Conservation (phyloP, 53 echinoderm and acorn worm species). For the Paracentrotus lividus region DNA sequence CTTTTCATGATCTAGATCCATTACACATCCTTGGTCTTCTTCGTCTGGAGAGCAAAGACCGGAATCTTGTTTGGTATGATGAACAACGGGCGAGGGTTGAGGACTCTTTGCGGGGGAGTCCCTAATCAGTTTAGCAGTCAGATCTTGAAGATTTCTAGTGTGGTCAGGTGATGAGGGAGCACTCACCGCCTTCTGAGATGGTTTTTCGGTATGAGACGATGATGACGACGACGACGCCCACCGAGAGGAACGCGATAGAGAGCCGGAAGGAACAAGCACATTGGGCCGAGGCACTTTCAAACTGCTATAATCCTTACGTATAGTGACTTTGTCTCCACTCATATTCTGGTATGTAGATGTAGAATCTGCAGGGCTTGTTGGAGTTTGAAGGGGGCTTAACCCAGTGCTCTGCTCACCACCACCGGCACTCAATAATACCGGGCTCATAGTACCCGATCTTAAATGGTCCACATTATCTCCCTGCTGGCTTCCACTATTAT, state of each 20-base stretch:
- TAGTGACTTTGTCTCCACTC: constrained; percentile 78
- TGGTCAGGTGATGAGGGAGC: constrained; percentile 91
- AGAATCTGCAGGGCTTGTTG: constrained; percentile 20
- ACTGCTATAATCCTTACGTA: constrained; percentile 94
- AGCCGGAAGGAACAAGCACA: constrained; percentile 60
- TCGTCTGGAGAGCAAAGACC: constrained; percentile 67
- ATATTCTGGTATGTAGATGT: constrained; percentile 41
- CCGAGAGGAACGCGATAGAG: constrained; percentile 37
- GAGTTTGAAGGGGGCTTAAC: constrained; percentile 34
- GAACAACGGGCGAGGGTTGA: constrained; percentile 16
- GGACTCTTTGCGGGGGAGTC: constrained; percentile 59
- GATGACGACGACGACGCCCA: constrained; percentile 33
- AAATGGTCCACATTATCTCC: constrained; percentile 9
- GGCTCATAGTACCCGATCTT: constrained; percentile 56
- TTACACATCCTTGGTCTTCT: constrained; percentile 81
- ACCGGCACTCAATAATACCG: constrained; percentile 43
- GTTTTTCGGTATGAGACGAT: constrained; percentile 27
- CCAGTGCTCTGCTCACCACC: constrained; percentile 70
- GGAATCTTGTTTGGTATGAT: constrained; percentile 58
- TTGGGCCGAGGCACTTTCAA: constrained; percentile 75
- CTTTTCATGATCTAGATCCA: constrained; percentile 66
- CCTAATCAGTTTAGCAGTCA: constrained; percentile 84
- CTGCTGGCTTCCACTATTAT: constrained; percentile 32
- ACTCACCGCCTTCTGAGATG: constrained; percentile 68
- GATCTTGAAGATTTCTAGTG: constrained; percentile 80